Base-by-base conservation (phyloP, 2,888 invertebrate species). In the Agrochola lota region DNA sequence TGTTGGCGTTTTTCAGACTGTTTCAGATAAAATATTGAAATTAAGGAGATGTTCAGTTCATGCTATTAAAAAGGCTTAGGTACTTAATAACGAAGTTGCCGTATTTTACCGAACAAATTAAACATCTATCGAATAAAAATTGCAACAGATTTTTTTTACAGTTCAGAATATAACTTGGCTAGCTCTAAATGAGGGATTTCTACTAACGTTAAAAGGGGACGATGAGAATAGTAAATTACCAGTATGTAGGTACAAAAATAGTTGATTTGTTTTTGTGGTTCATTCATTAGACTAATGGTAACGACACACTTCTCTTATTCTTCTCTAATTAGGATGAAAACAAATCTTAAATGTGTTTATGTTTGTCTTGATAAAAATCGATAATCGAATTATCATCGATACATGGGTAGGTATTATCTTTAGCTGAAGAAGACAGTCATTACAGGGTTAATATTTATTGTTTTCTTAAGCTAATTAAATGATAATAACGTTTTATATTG, bases 281-380 rank as follows among this genome's bases (percentile, higher is more conserved):
- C 5, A 60, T 68, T 77, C 30, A 77, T 62, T 67, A 68, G 11
- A 78, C n/a, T 68, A 62, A 62, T 35, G n/a, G 2, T 30, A 9
- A 23, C 17, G 23, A 30, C 2, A 15, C 60, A 60, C 11, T 15
- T 35, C 4, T n/a, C 5, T 52, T 23, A 35, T 35, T 15, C 46
- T 46, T 63, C 5, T 55, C n/a, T 20, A 52, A 75, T 26, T 26
- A 23, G 3, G 46, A 2, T 26, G n/a, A 35, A 76, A 75, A 30
- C 30, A 46, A 35, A 12, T 46, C 17, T 64, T 26, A 23, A 35
- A 35, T 11, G 17, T 43, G 15, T 55, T 76, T 43, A 17, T 30
- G 6, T 17, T 17, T 3, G 7, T 30, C 12, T 1, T 11, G 20
- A 52, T 52, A 35, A 46, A 46, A 57, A 23, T 49, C 30, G 15